Conservation (phyloP, 2,113 vertebrate genomes). For the Tachysurus fulvidraco region DNA sequence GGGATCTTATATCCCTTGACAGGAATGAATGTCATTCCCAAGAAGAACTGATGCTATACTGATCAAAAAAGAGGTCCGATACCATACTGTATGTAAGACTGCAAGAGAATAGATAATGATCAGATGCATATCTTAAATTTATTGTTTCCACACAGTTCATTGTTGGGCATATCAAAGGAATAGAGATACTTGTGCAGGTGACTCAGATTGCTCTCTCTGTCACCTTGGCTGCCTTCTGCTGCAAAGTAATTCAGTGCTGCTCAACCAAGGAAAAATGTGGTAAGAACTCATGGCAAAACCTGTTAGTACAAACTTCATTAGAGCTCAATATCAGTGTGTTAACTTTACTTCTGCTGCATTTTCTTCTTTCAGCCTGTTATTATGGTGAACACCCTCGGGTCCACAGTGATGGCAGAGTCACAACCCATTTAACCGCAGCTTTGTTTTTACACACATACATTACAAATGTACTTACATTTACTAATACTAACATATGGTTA, state of each 20-base stretch:
- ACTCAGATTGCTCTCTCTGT: conserved; percentile 63
- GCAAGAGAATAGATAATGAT: neutral
- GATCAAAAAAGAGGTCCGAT: neutral
- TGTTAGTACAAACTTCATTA: neutral
- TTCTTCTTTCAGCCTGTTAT: conserved; percentile 67
- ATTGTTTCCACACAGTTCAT: conserved; percentile 40
- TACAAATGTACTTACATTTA: neutral
- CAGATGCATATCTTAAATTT: neutral
- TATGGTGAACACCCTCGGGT: conserved; percentile 53
- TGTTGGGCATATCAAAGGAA: neutral
- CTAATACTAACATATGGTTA: neutral
- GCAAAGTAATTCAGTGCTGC: conserved; percentile 73
- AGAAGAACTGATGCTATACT: neutral
- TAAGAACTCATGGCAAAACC: conserved; percentile 53
- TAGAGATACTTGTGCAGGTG: conserved; percentile 39
- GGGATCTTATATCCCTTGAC: too few species aligned
- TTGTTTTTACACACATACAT: neutral
- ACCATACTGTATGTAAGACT: neutral
- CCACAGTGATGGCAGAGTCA: conserved; percentile 43
- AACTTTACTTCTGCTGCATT: neutral
- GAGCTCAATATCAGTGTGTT: neutral
- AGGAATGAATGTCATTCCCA: too few species aligned
- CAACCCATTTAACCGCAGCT: neutral
- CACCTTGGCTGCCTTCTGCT: conserved; percentile 68
- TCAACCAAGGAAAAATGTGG: conserved; percentile 58